Evolutionary conservation across 2,888 invertebrate genomes (phyloP).

Genomic region (Cremastinae sp.): DNA sequence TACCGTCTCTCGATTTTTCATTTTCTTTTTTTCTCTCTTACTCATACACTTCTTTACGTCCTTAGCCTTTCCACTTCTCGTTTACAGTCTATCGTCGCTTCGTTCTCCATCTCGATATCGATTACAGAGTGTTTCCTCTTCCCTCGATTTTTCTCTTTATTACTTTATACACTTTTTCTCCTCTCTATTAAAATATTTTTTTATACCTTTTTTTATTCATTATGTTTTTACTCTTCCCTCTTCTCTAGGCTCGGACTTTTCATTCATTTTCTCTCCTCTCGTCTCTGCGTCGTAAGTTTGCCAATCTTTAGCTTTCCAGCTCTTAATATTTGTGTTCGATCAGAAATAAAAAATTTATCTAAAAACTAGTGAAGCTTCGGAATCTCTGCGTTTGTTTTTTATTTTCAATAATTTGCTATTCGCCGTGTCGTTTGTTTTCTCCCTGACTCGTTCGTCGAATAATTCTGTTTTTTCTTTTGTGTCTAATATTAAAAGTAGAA

Average conservation of each 20-base stretch:
- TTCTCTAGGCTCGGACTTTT: background rate
- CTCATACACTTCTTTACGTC: slow-evolving; percentile 4
- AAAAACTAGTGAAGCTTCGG: slow-evolving; percentile 27
- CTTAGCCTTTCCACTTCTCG: slow-evolving; percentile 9
- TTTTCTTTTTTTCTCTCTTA: background rate
- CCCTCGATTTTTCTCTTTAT: slow-evolving; percentile 21
- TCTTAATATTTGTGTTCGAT: no score
- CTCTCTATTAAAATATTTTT: slow-evolving; percentile 32
- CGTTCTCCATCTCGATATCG: slow-evolving; percentile 24
- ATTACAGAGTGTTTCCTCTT: slow-evolving; percentile 4
- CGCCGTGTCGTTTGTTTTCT: background rate
- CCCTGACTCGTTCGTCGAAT: slow-evolving; percentile 43
- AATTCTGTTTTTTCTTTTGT: slow-evolving; percentile 25
- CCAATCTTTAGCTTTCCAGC: background rate
- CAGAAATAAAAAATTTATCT: background rate
- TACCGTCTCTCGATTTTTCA: slow-evolving; percentile 18
- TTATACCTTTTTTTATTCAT: slow-evolving; percentile 12
- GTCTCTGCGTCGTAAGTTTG: no score
- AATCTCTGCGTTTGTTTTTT: slow-evolving; percentile 33
- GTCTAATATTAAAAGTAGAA: slow-evolving; percentile 45
- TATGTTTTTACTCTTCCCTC: slow-evolving; percentile 15
- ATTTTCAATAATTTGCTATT: slow-evolving; percentile 27
- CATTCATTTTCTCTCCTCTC: no score
- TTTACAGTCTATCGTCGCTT: slow-evolving; percentile 6
- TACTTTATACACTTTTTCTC: background rate